Conservation (phyloP, 2,888 invertebrate genomes). For the Netelia fuscicornis region DNA sequence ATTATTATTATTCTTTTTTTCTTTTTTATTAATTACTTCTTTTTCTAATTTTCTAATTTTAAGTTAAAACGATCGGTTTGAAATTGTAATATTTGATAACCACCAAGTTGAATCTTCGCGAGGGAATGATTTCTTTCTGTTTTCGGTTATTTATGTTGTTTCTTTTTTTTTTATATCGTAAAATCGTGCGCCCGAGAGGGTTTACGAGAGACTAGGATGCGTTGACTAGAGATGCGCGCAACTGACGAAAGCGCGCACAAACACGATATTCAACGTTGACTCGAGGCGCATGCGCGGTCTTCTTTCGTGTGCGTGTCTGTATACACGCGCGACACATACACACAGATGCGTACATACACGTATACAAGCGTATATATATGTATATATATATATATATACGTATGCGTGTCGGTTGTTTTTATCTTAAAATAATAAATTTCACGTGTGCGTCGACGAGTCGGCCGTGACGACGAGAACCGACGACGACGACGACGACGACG, state of each 20-base stretch:
- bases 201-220: slow-evolving; percentile 67
- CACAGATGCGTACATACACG: background rate
- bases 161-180: background rate
- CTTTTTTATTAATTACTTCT: background rate
- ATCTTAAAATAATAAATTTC: slow-evolving; percentile 66
- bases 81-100: background rate
- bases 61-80: background rate
- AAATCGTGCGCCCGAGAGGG: slow-evolving; percentile 20
- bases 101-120: background rate
- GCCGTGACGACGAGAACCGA: slow-evolving; percentile 61
- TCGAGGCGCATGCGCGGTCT: slow-evolving; percentile 29
- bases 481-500: slow-evolving; percentile 2
- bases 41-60: background rate
- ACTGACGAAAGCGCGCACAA: slow-evolving; percentile 54
- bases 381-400: background rate
- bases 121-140: background rate
- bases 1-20: background rate
- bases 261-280: slow-evolving; percentile 23
- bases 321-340: slow-evolving; percentile 5
- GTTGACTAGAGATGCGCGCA: slow-evolving; percentile 78
- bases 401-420: slow-evolving; percentile 20
- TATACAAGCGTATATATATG: background rate
- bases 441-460: slow-evolving; percentile 67
- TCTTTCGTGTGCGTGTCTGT: background rate
- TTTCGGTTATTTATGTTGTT: background rate